Evolutionary conservation across 2,888 invertebrate genomes (phyloP), one percentile per base, ranked within the genome.

Genomic region (Zygaena filipendulae): DNA sequence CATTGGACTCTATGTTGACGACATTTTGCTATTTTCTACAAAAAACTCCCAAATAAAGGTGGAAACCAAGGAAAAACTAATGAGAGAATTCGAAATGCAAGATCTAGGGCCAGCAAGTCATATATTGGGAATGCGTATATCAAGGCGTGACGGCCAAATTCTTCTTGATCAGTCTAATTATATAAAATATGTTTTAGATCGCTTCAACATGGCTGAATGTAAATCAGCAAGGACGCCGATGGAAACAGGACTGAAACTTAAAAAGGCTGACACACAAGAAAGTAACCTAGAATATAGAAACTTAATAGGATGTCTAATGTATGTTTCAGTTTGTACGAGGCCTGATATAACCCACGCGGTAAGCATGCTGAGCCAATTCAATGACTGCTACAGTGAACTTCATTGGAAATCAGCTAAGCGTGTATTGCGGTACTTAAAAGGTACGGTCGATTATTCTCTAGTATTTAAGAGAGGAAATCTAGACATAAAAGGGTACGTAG

Each of bases 401-500:
- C 23, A 11, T 23, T 23, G 23, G 23, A 11, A 4, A 12, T 10
- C 11, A 11, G 23, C 23, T 5, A 23, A 23, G 11, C 14, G 14
- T n/a, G 16, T 38, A 1, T 11, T 38, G 13, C 12, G 33, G 8
- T 38, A 38, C 16, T 24, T 38, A 8, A 30, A 27, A 25, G 30
- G 31, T 13, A 33, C 35, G 4, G 24, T 26, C 14, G 18, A 31
- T 8, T 29, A 31, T 25, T n/a, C n/a, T n/a, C n/a, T n/a, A n/a
- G n/a, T n/a, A n/a, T n/a, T n/a, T n/a, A n/a, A 5, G 13, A 10
- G 6, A 21, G 21, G 16, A 12, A 29, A 14, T 5, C n/a, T 23
- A 16, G 21, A 30, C 10, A 12, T 33, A n/a, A n/a, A 7, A 8
- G 32, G 29, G 19, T 45, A 11, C 38, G 12, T 16, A 47, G 11